Base-by-base conservation (phyloP, 2,888 invertebrate species). In the Cheiracanthium punctorium region DNA sequence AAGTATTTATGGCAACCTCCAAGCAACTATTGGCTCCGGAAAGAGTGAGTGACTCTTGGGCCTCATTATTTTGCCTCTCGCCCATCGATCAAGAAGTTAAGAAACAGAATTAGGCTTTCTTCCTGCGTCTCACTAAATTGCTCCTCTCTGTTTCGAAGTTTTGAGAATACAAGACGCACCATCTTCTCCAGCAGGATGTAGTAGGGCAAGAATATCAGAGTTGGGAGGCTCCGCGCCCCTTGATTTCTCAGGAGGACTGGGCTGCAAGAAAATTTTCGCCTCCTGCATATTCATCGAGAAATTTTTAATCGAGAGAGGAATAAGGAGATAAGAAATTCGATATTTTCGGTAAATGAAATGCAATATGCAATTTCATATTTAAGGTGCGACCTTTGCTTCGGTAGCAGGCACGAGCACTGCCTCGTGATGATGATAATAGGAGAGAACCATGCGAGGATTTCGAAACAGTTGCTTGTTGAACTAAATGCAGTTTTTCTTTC, bases 41-140 rank as follows among this genome's bases (percentile, higher is more conserved):
- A n/a, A n/a, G n/a, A n/a, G n/a, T n/a, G 5, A 58, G 58, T 58
- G 58, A 24, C 58, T 58, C 58, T 58, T 24, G 58, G 37, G 77
- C 30, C 79, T 79, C 84, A 84, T 82, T 82, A 77, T 82, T 82
- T 77, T 72, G 73, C 74, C 65, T n/a, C 80, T 41, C 69, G 73
- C 73, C 72, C 84, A 84, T 84, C 84, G 84, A 84, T 84, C 84
- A 84, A 84, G 84, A 37, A 37, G 84, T 72, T 52, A n/a, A 72
- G 64, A 48, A 67, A 72, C 82, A 69, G 48, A 81, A 81, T 74
- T 43, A 37, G 67, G 52, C 74, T 77, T 77, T 72, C 77, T 79
- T 77, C 77, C 77, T 79, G 72, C 43, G 33, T 71, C 33, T 69
- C 33, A 14, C 7, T n/a, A n/a, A 30, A 48, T 48, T 48, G 43